These are phyloP conservation scores for Drosophila demipolita DNA, from an alignment of 2,888 invertebrate species.

Conservation along the genomic window DNA sequence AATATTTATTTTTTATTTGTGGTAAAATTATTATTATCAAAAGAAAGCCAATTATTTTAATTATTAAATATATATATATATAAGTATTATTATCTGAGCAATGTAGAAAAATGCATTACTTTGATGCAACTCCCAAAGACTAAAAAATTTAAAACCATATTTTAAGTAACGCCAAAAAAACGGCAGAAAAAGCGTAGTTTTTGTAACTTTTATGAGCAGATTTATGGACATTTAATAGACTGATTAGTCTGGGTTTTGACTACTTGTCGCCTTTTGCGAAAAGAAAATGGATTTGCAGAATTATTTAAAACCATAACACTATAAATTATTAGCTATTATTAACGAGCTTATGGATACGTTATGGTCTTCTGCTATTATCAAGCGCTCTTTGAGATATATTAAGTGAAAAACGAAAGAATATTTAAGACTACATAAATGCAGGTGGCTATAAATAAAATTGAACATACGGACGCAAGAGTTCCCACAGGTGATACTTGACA, in stretches of 20 bases:
- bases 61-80: neutral
- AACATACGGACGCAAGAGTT: conserved; percentile 27
- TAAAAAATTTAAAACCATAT: neutral
- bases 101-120: too few species aligned
- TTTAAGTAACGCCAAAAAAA: too few species aligned
- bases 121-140: neutral
- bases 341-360: neutral
- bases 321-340: neutral
- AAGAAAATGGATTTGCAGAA: neutral
- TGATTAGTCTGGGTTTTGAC: neutral
- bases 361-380: neutral
- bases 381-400: neutral
- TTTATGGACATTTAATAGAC: neutral
- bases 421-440: neutral
- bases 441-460: conserved; percentile 9
- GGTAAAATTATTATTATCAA: neutral
- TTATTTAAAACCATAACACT: neutral
- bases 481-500: conserved; percentile 37
- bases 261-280: neutral
- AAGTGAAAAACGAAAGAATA: neutral
- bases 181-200: too few species aligned
- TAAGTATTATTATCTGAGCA: neutral
- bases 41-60: neutral
- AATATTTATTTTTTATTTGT: too few species aligned
- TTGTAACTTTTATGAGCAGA: neutral